Evolutionary conservation across 2,888 invertebrate genomes (phyloP).

Genomic region (Griposia aprilina): DNA sequence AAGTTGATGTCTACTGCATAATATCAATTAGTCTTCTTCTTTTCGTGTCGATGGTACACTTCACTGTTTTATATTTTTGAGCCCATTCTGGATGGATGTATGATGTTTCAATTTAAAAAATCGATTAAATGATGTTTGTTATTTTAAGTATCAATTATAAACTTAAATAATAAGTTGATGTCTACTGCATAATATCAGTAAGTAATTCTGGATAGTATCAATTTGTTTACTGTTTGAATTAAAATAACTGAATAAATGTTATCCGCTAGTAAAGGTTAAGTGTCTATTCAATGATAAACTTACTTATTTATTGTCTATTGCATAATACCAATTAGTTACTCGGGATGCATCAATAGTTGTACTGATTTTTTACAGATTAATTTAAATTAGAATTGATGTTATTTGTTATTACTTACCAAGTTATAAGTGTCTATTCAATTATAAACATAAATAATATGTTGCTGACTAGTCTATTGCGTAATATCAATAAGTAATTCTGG

Average conservation of each 20-base stretch:
- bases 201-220: background rate
- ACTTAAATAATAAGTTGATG: background rate
- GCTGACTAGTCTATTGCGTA: background rate
- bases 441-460: background rate
- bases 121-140: background rate
- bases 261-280: background rate
- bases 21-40: background rate
- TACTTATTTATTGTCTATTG: background rate
- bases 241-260: background rate
- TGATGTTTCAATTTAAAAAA: background rate
- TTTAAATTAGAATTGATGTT: too few species aligned
- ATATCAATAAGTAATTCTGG: background rate
- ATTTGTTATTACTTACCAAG: background rate
- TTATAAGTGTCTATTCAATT: background rate
- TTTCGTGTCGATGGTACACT: too few species aligned
- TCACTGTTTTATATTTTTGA: too few species aligned
- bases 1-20: background rate
- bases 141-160: background rate
- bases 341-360: background rate
- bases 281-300: slow-evolving; percentile 1
- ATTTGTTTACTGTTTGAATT: background rate
- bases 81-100: background rate
- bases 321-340: background rate
- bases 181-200: slow-evolving; percentile 1
- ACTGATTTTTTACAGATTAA: background rate